Base-by-base conservation (phyloP, 2,113 vertebrate genomes). In the Theristicus caerulescens region DNA sequence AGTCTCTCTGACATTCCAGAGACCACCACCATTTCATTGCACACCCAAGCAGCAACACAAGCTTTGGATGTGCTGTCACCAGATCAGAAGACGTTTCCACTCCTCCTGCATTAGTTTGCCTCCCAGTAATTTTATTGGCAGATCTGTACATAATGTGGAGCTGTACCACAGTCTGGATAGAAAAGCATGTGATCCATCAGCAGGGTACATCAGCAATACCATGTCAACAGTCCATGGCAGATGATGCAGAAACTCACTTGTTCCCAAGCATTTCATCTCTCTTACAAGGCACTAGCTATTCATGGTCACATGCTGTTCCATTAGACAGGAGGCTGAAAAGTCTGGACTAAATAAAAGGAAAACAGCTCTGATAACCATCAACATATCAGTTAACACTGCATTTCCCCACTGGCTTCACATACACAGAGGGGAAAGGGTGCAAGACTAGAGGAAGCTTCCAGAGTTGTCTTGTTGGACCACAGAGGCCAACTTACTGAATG, bases 301-400 rank as follows among this genome's bases (percentile, higher is more conserved):
- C 7, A 0, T 0, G 2, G 34, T 70, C 83, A 82, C 89, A 36
- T 6, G 20, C 84, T 89, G 77, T 34, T 77, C 11, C 34, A 0
- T 57, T 16, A 82, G 85, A 40, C 62, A 80, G 44, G 61, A 95
- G 40, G 22, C 66, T 86, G 78, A 61, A 88, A 76, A 58, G 51
- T 81, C 90, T 86, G 92, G 90, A 72, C 86, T 73, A 82, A 70
- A 81, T 31, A 25, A 88, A 90, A 92, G 87, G 31, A 42, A 80
- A 92, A 71, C 47, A 94, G 32, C 51, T 59, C 65, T 78, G 83
- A 74, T 76, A 88, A 51, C 16, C 81, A 88, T 73, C 91, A 84
- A 2, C 1, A 2, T 6, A 13, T 7, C 71, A 61, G 46, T 52
- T 78, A 64, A 21, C 31, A 4, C 26, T 55, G 38, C 14, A 24